Conservation (phyloP, 37 sponge, comb jelly and placozoan genomes). For the Mnemiopsis leidyi region DNA sequence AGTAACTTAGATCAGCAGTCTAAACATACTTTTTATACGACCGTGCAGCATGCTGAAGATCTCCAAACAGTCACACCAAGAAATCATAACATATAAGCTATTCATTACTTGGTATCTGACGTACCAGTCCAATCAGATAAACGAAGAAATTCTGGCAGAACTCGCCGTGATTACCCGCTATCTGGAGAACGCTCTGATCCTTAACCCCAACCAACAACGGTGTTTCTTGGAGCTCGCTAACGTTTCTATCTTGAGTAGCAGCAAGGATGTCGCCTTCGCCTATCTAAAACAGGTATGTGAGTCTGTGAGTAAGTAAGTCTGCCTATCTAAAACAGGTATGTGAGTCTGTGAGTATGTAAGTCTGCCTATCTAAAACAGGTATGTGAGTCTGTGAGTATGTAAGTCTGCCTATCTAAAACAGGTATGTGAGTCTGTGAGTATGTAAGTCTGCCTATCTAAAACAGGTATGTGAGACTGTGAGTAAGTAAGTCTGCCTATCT, state of each 20-base stretch:
- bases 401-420: background rate
- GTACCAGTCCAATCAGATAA: background rate
- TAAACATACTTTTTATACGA: too few relatives aligned
- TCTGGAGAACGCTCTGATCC: slow-evolving; percentile 38
- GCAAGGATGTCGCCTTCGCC: background rate
- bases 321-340: background rate
- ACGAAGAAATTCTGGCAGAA: slow-evolving; percentile 39
- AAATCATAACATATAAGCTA: background rate
- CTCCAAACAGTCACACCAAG: too few relatives aligned
- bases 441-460: background rate
- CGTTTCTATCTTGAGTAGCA: background rate
- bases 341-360: too few relatives aligned
- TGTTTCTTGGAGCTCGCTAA: slow-evolving; percentile 55
- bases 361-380: background rate
- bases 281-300: background rate
- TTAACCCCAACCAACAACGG: slow-evolving; percentile 43
- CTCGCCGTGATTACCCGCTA: background rate
- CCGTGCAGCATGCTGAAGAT: too few relatives aligned
- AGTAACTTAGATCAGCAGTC: too few relatives aligned
- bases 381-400: too few relatives aligned
- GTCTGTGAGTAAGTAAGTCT: too few relatives aligned
- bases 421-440: too few relatives aligned
- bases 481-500: background rate
- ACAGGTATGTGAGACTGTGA: background rate
- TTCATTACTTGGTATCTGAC: too few relatives aligned